These are phyloP conservation scores for Falco columbarius DNA, from an alignment of 2,797 vertebrate species.

Conservation along the genomic window DNA sequence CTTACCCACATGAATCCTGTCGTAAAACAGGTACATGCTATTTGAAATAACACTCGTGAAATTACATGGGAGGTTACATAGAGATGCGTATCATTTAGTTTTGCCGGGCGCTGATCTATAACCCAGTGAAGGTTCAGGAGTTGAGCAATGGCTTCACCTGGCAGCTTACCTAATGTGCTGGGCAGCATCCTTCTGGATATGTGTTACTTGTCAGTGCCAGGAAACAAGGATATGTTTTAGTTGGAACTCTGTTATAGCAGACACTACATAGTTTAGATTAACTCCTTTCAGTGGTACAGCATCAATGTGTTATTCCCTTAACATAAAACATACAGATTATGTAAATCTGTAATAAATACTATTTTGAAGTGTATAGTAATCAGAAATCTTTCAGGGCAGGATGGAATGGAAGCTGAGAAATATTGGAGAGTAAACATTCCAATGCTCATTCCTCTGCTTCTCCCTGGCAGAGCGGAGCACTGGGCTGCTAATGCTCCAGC, in stretches of 20 bases:
- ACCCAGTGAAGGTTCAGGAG: neutral
- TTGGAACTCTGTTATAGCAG: constrained; percentile 48
- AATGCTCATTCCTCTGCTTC: constrained; percentile 62
- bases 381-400: constrained; percentile 74
- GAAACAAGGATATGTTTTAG: constrained; percentile 32
- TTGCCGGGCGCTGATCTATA: neutral
- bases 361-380: constrained; percentile 74
- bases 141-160: neutral
- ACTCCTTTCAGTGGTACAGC: constrained; percentile 53
- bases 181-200: constrained; percentile 53
- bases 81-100: neutral
- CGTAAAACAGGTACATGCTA: neutral
- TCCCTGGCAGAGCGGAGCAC: constrained; percentile 10
- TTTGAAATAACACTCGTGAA: constrained; percentile 21
- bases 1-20: neutral
- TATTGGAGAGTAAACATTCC: constrained; percentile 67
- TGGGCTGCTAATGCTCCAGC: neutral
- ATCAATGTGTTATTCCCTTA: constrained; percentile 69
- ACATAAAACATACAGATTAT: constrained; percentile 65
- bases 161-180: neutral
- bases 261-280: constrained; percentile 58
- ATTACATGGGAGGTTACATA: constrained; percentile 1
- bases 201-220: constrained; percentile 33
- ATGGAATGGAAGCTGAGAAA: constrained; percentile 68
- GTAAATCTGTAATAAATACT: constrained; percentile 73